Percentiles rank a stretch among this genome's conserved stretches.
These are phyloP conservation scores for Baronia brevicornis DNA, from an alignment of 2,888 invertebrate genomes.

Conservation along the genomic window DNA sequence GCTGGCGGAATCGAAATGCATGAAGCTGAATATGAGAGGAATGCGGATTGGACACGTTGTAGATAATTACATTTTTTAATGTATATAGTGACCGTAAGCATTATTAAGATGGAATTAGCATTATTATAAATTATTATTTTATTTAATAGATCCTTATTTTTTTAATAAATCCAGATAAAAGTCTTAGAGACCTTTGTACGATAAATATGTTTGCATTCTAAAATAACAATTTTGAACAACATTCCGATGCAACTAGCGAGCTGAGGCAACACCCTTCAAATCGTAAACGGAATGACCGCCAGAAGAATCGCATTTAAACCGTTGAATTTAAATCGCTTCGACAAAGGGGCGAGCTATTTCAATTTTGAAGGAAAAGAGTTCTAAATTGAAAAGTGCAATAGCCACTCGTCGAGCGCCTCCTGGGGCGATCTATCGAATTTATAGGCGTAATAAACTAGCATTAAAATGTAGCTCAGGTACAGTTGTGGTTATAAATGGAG, in stretches of 20 bases:
- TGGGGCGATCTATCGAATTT: constrained; percentile 67
- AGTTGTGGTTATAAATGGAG: too few relatives aligned
- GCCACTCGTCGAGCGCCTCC: constrained; percentile 60
- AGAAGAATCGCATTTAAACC: constrained; percentile 51
- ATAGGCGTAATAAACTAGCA: constrained; percentile 65
- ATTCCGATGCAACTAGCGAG: constrained; percentile 3
- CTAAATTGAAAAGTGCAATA: constrained; percentile 63
- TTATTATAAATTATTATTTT: too few relatives aligned
- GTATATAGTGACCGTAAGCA: too few relatives aligned
- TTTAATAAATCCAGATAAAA: too few relatives aligned
- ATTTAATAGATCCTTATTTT: too few relatives aligned
- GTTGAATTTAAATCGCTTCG: constrained; percentile 59
- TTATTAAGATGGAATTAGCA: too few relatives aligned
- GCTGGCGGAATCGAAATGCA: too few relatives aligned
- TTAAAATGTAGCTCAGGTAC: constrained; percentile 41
- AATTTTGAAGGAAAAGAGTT: constrained; percentile 62
- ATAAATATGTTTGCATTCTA: too few relatives aligned
- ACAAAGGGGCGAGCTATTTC: constrained; percentile 61
- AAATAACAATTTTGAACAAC: neutral
- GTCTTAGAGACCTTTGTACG: too few relatives aligned
- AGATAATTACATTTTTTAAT: too few relatives aligned
- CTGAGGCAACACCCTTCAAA: constrained; percentile 9
- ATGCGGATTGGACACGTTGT: too few relatives aligned
- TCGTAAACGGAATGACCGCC: constrained; percentile 31
- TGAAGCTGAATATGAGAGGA: too few relatives aligned